These are phyloP conservation scores for Eidolon dupreanum DNA, from an alignment of 2,797 vertebrate species.

Conservation along the genomic window DNA sequence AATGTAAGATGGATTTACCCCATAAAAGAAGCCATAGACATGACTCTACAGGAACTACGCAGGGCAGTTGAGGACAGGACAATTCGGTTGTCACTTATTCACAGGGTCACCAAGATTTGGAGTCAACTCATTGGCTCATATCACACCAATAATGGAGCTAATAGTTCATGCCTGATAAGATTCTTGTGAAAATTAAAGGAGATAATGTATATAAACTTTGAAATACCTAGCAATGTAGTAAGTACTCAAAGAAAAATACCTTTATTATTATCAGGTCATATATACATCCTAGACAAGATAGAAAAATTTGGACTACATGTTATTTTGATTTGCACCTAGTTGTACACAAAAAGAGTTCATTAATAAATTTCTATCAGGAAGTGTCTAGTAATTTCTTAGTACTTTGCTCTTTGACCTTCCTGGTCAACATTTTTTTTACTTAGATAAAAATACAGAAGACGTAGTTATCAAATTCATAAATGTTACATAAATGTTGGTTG, in stretches of 20 bases:
- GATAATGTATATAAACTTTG: neutral
- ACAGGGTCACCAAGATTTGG: neutral
- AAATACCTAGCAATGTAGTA: neutral
- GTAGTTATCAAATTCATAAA: neutral
- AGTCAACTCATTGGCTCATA: neutral
- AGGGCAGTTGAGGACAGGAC: neutral
- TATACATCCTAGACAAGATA: neutral
- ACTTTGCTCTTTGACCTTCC: neutral
- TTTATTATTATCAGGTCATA: neutral
- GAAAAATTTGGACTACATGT: neutral
- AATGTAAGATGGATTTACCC: neutral
- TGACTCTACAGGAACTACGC: neutral
- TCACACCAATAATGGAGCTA: neutral
- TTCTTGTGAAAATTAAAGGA: neutral
- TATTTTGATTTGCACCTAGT: neutral
- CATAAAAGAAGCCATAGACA: neutral
- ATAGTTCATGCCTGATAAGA: neutral
- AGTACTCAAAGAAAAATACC: neutral
- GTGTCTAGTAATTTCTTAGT: neutral
- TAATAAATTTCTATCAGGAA: neutral
- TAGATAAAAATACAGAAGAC: conserved; percentile 16
- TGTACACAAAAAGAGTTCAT: neutral
- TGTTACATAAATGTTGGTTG: neutral
- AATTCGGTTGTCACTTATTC: neutral
- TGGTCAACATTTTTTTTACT: neutral